These are phyloP conservation scores for Promerops cafer DNA, from an alignment of 2,113 vertebrate species.

Conservation along the genomic window DNA sequence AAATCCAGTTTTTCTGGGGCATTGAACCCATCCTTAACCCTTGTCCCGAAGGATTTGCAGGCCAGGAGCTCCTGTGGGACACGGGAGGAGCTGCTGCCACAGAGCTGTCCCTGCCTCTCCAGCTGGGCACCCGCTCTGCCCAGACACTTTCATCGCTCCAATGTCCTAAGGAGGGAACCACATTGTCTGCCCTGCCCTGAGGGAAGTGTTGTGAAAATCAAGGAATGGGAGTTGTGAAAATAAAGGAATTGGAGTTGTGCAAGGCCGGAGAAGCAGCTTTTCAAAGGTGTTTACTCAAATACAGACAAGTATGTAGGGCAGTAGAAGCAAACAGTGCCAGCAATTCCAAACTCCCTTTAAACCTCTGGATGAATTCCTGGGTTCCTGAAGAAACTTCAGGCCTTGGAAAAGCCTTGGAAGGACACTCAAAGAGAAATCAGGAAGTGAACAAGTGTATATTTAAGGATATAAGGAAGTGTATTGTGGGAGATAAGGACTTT, in stretches of 20 bases:
- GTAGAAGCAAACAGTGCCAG: not conserved
- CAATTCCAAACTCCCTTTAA: not conserved
- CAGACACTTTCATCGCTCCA: conserved; percentile 14
- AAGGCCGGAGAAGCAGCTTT: conserved; percentile 14
- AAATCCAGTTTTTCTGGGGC: too few relatives aligned
- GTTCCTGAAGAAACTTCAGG: not conserved
- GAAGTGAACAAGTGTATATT: not conserved
- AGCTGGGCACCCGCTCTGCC: not conserved
- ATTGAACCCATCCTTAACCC: too few relatives aligned
- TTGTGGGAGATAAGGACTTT: not conserved
- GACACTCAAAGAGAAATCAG: not conserved
- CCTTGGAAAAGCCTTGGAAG: not conserved
- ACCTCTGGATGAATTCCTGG: not conserved
- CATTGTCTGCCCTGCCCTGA: conserved; percentile 13
- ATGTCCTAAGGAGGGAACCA: not conserved
- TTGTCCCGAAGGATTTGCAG: not conserved
- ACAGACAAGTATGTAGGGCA: not conserved
- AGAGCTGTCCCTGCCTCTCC: not conserved
- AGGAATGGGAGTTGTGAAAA: not conserved
- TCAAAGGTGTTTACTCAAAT: conserved; percentile 54
- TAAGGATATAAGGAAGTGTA: not conserved
- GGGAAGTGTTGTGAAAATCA: conserved; percentile 42
- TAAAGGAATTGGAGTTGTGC: conserved; percentile 20
- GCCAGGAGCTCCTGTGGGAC: not conserved
- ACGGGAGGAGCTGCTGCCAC: not conserved